Evolutionary conservation across 2,797 vertebrate genomes (phyloP), one percentile per base, ranked within the genome.

Genomic region (Pangasius djambal): DNA sequence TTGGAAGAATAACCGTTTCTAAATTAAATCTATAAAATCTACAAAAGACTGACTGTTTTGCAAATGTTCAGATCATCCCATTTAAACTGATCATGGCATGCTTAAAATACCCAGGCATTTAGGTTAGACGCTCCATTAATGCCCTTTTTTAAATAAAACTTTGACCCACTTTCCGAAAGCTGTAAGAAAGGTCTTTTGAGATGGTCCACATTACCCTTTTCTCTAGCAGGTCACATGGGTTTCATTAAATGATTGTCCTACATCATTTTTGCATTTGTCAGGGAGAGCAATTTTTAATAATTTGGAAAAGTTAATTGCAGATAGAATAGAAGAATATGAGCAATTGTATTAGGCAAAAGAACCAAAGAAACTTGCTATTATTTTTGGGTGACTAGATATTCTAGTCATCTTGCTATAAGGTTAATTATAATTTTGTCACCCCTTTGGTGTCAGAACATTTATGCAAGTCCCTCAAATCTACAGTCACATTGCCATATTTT

Each of bases 51-150:
- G 31, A 81, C 78, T 25, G 18, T 31, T 55, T n/a, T 34, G 52
- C 28, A 20, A 10, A 9, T 79, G 50, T 82, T 61, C 22, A 37
- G 57, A 61, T 82, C 55, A 59, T 82, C 22, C 12, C 6, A 61
- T 61, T 61, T 13, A 15, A 40, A 79, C 34, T 59, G 9, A 59
- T 6, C 0, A 61, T 82, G 50, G 50, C 28, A 44, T 44, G 22
- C 81, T 44, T 83, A 63, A 83, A 83, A 61, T 63, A 83, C 57
- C 22, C 37, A 16, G 81, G 4, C 22, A 63, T 83, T 83, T 37
- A 63, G 37, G 81, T 22, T 82, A 82, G 79, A 13, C 28, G 55
- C 34, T 61, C 5, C 6, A 61, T 82, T 82, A 82, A 82, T 61
- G 20, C 31, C 55, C 34, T 48, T 48, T 81, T 34, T 81, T 57